Base-by-base conservation (phyloP, 2,888 invertebrate species). In the Luperina nickerlii region DNA sequence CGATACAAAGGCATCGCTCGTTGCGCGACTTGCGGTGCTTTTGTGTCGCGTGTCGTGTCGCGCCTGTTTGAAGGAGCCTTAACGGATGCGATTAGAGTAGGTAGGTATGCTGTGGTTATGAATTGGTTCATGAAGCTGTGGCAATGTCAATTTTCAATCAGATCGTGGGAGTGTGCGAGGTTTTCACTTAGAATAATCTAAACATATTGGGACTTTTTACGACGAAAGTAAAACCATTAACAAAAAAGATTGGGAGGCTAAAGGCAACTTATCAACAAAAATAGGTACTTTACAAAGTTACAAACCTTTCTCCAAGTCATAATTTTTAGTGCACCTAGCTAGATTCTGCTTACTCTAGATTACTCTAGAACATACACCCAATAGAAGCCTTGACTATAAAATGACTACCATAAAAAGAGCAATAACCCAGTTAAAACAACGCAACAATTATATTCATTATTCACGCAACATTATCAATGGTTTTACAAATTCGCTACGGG, bases 401-500 rank as follows among this genome's bases (percentile, higher is more conserved):
- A n/a, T n/a, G 1, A n/a, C 60, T 15, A 32, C 18, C 24, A 32
- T 48, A 57, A 62, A 82, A 85, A 71, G 70, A 51, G 54, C 74
- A 85, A 27, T 65, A 71, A 9, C 18, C 13, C 38, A 67, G 82
- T 69, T 38, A 72, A 72, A 71, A 71, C 48, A 0, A n/a, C 63
- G 24, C 7, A 38, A 20, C n/a, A 76, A 67, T 65, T 48, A 51
- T 27, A 65, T 78, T 75, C n/a, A 60, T 67, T 62, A 42, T 72
- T 74, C 77, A 79, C 73, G 70, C 76, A 24, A 24, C 67, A 71
- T 77, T 51, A 79, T 24, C 24, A 0, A 63, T 54, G 79, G 88
- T 78, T 87, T 78, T 79, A 67, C 20, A 15, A 72, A 69, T 67
- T 62, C 45, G 27, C 68, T 45, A 67, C 78, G 66, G 86, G 80